Evolutionary conservation across 1,140 invertebrate genomes (phyloP), one percentile per base, ranked within the genome.

Genomic region (Drosophila burlai): DNA sequence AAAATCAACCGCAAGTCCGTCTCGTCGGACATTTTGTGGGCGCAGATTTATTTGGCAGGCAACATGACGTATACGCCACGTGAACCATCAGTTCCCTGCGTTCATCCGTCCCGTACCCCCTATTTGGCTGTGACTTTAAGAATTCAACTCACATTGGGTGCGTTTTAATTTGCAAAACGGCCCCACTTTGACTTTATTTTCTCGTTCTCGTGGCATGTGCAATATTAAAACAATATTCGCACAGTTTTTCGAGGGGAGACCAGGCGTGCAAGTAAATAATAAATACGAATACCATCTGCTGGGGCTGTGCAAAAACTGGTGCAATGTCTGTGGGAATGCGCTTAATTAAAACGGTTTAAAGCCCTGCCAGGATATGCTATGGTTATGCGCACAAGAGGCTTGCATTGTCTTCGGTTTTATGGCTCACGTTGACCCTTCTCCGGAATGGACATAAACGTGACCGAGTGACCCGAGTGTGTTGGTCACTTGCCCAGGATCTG

Each of bases 331-430:
- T 24, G 31, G 36, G 55, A 71, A 74, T 59, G 55, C 42, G 31
- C 59, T 84, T 77, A 85, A 85, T 84, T 85, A 77, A 77, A 77
- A 81, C 55, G 34, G 34, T 80, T 80, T 72, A 75, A 80, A 80
- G 45, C 45, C 34, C 38, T 26, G 29, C 5, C 62, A 24, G 36
- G 15, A 57, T 26, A 38, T 52, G 31, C 42, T 16, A 45, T 43
- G 18, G 47, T 34, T 45, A 29, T n/a, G 34, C 45, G 13, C 47
- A 36, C 21, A 43, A 21, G 21, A 24, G 29, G 18, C 62, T n/a
- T 36, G 36, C 63, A 36, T 50, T 45, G 63, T 67, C 47, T 68
- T 71, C 31, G 63, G 24, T 50, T 54, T 57, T 54, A 34, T 40
- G 47, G 47, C 63, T 69, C 38, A 38, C 47, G 67, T 42, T 54